These are phyloP conservation scores for Neodon shergylaensis DNA, from an alignment of 2,113 vertebrate species.

Conservation along the genomic window DNA sequence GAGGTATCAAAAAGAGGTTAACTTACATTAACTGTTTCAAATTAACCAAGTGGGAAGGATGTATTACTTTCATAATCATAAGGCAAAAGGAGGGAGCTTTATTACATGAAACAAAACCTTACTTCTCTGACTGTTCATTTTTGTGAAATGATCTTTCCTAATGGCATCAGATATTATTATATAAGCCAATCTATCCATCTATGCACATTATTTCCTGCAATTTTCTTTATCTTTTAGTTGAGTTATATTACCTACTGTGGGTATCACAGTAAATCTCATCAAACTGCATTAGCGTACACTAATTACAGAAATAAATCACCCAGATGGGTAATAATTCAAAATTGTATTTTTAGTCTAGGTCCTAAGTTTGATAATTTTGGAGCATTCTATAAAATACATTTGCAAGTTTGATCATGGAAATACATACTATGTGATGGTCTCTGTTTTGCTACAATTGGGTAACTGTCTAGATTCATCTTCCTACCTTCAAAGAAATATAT, in stretches of 20 bases:
- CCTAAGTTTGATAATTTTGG: neutral
- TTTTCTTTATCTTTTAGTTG: slow-evolving; percentile 6
- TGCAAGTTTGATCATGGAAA: neutral
- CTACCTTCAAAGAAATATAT: neutral
- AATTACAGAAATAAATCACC: neutral
- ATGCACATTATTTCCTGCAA: neutral
- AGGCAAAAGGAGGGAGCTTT: slow-evolving; percentile 15
- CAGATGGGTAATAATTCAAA: neutral
- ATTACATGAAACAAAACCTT: neutral
- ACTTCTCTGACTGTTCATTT: neutral
- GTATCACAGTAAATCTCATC: neutral
- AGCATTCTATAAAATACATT: slow-evolving; percentile 6
- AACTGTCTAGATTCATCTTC: neutral
- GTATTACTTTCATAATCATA: slow-evolving; percentile 4
- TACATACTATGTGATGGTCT: neutral
- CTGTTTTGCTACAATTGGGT: neutral
- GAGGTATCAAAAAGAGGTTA: slow-evolving; percentile 40
- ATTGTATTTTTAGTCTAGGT: slow-evolving; percentile 19
- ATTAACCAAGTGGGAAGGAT: neutral
- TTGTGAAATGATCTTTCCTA: neutral
- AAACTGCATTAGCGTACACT: neutral
- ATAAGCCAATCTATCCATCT: neutral
- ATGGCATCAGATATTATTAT: neutral
- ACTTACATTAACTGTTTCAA: neutral
- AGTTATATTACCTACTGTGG: neutral